Evolutionary conservation across 2,888 invertebrate genomes (phyloP).

Genomic region (Andrena chrysosceles): DNA sequence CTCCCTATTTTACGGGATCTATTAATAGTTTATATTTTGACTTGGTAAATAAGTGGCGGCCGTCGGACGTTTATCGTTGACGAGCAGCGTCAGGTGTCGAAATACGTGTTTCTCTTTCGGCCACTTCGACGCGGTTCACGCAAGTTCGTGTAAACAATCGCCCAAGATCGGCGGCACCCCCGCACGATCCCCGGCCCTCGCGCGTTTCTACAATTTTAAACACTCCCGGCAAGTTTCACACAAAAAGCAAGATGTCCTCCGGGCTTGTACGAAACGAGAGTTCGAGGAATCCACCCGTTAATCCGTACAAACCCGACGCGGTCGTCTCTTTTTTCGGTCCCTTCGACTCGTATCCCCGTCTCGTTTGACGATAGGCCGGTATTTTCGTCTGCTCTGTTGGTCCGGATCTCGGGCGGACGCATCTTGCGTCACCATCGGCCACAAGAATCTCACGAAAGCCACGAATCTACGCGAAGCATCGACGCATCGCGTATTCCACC

Average conservation of each 20-base stretch:
- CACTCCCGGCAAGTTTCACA: conserved; percentile 22
- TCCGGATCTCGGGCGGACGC: conserved; percentile 55
- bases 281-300: conserved; percentile 62
- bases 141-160: conserved; percentile 46
- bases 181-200: neutral
- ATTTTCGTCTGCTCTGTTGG: conserved; percentile 73
- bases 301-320: conserved; percentile 75
- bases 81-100: conserved; percentile 56
- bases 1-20: conserved; percentile 45
- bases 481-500: neutral
- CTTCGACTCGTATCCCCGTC: conserved; percentile 59
- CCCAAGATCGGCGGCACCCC: neutral
- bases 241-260: neutral
- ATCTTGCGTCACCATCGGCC: conserved; percentile 76
- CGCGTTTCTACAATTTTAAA: neutral
- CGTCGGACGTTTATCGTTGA: conserved; percentile 56
- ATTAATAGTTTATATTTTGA: conserved; percentile 56
- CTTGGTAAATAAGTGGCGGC: conserved; percentile 55
- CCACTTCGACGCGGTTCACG: conserved; percentile 19
- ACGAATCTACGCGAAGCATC: neutral
- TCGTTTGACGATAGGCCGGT: conserved; percentile 72
- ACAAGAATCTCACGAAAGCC: conserved; percentile 70
- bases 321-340: conserved; percentile 62
- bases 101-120: conserved; percentile 49
- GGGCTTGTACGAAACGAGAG: conserved; percentile 1